Conservation (phyloP, 2,888 invertebrate genomes). For the Cosmia trapezina region DNA sequence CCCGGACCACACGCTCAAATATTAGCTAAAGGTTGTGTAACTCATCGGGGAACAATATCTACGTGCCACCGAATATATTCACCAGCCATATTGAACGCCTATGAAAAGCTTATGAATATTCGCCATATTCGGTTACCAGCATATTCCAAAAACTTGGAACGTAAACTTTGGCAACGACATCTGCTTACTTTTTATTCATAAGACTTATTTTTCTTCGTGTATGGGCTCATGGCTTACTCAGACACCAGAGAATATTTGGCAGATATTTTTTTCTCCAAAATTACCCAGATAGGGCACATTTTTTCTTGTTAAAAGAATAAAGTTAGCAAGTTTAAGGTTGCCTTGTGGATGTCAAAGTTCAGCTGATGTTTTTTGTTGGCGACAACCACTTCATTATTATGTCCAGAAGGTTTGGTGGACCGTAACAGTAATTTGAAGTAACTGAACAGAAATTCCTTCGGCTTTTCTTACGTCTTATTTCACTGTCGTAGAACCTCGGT, state of each 20-base stretch:
- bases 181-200: slow-evolving; percentile 50
- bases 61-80: slow-evolving; percentile 48
- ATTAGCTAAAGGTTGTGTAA: slow-evolving; percentile 28
- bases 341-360: slow-evolving; percentile 12
- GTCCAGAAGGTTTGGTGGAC: not conserved
- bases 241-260: slow-evolving; percentile 17
- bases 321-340: slow-evolving; percentile 22
- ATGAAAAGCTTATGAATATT: slow-evolving; percentile 57
- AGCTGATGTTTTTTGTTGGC: slow-evolving; percentile 24
- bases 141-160: slow-evolving; percentile 39
- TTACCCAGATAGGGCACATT: not conserved
- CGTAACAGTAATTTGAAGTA: slow-evolving; percentile 32
- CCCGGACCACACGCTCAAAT: slow-evolving; percentile 23
- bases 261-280: slow-evolving; percentile 11
- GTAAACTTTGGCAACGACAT: slow-evolving; percentile 37
- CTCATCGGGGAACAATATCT: slow-evolving; percentile 25
- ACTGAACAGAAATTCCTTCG: slow-evolving; percentile 30
- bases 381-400: slow-evolving; percentile 22
- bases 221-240: slow-evolving; percentile 27
- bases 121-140: slow-evolving; percentile 41
- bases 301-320: slow-evolving; percentile 30
- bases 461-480: slow-evolving; percentile 23
- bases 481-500: slow-evolving; percentile 1
- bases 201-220: slow-evolving; percentile 36
- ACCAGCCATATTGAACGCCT: slow-evolving; percentile 36